These are phyloP conservation scores for Takifugu ocellatus DNA, from an alignment of 2,797 vertebrate genomes.

Conservation along the genomic window DNA sequence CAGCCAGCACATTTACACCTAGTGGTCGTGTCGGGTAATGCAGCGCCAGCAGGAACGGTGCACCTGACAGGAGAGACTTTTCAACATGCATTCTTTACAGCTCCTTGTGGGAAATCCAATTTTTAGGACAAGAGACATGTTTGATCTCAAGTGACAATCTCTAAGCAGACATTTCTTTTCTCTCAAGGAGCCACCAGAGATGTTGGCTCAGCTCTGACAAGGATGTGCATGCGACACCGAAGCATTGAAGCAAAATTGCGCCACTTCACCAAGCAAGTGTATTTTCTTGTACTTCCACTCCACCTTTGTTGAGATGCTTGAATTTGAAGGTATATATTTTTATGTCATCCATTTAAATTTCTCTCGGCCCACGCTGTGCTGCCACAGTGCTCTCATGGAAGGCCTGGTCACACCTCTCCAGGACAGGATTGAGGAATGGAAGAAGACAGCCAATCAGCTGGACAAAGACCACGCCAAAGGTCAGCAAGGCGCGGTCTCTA, in stretches of 20 bases:
- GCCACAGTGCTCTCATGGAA: slow-evolving; percentile 87
- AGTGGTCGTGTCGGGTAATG: slow-evolving; percentile 33
- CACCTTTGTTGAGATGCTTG: slow-evolving; percentile 15
- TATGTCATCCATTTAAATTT: slow-evolving; percentile 18
- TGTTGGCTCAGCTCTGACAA: slow-evolving; percentile 92
- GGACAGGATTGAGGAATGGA: slow-evolving; percentile 97
- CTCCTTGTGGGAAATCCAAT: not conserved
- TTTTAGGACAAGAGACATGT: slow-evolving; percentile 2
- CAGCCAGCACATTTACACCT: slow-evolving; percentile 13
- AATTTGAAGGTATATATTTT: slow-evolving; percentile 8
- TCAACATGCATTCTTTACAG: slow-evolving; percentile 4
- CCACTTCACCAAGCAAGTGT: slow-evolving; percentile 92
- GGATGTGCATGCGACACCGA: slow-evolving; percentile 98
- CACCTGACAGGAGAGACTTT: slow-evolving; percentile 11
- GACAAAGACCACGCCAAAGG: slow-evolving; percentile 99
- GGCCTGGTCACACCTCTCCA: slow-evolving; percentile 93
- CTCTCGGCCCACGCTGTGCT: slow-evolving; percentile 4
- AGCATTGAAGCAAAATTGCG: slow-evolving; percentile 96
- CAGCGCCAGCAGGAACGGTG: not conserved
- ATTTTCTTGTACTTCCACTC: slow-evolving; percentile 13
- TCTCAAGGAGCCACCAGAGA: slow-evolving; percentile 90
- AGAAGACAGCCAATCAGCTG: slow-evolving; percentile 91
- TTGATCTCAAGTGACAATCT: slow-evolving; percentile 8
- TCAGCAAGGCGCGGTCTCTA: slow-evolving; percentile 32
- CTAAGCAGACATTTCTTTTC: slow-evolving; percentile 15